Base-by-base conservation (phyloP, 1,140 invertebrate genomes). In the Brachionus koreanus region DNA sequence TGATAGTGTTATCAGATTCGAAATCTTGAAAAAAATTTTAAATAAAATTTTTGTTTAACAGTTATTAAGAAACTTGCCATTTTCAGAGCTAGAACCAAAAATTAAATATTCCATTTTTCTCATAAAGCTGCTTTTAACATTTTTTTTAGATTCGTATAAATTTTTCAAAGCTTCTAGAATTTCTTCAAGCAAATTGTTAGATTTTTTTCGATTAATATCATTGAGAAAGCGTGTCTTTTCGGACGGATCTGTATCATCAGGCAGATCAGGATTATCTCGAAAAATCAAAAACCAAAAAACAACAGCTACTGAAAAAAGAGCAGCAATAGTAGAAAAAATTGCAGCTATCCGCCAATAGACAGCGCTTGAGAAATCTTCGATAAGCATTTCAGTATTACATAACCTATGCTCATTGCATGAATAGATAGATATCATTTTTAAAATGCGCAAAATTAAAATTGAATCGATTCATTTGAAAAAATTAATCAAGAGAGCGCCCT, bases 301-400 rank as follows among this genome's bases (percentile, higher is more conserved):
- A 25, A 74, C 69, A 46, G 69, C 69, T 12, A 74, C 69, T 74
- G 69, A 74, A 39, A 74, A 74, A 6, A 74, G 37, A 25, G 69
- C 69, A 9, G 69, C 69, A 12, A 74, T 74, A 9, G 69, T 74
- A 46, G 69, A 74, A 74, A 74, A 74, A 46, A 74, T 74, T 5
- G 69, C 69, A 13, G 69, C 69, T 46, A 74, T 74, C 25, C 69
- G 39, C 69, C 69, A 74, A 74, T 74, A 74, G 43, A 74, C 25
- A 25, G 69, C 69, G 19, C 25, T 74, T 39, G 69, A 74, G 46
- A 46, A 74, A 46, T 74, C 69, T 74, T 74, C 69, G 4, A 74
- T 46, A 5, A 74, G 25, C 69, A 74, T 74, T 39, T 74, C 13
- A 25, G 39, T 46, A 74, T 74, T 74, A 12, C 69, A 74, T 46